Percentiles rank a stretch among this genome's conserved stretches.
Conservation (phyloP, 2,113 vertebrate species). For the Strix aluco region DNA sequence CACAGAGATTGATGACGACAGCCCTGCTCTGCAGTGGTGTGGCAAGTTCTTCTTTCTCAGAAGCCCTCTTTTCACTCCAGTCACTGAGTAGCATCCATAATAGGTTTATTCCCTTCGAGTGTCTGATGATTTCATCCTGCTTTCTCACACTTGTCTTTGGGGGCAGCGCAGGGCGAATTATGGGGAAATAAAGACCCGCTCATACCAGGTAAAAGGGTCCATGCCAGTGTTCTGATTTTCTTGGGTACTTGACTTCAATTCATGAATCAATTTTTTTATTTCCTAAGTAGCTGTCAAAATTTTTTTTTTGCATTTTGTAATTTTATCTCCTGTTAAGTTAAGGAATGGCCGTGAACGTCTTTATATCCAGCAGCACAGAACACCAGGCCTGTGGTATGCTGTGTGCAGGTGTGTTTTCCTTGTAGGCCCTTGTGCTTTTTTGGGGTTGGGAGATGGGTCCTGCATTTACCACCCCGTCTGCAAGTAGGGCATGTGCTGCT, state of each 20-base stretch:
- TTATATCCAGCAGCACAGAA: too few species aligned
- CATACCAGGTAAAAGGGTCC: not conserved
- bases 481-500: not conserved
- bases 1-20: rapidly evolving
- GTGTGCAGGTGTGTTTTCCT: not conserved
- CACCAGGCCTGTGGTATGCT: rapidly evolving
- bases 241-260: not conserved
- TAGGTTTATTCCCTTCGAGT: not conserved
- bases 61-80: not conserved
- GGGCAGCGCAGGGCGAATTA: not conserved
- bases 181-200: not conserved
- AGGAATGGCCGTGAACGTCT: not conserved
- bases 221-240: not conserved
- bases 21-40: not conserved
- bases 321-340: not conserved
- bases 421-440: not conserved
- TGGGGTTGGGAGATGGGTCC: not conserved
- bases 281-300: not conserved
- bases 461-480: not conserved
- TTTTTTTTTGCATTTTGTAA: not conserved
- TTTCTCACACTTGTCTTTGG: not conserved
- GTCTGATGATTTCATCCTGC: not conserved
- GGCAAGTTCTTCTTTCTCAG: not conserved
- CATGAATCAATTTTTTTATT: not conserved
- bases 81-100: not conserved